These are phyloP conservation scores for Limonius californicus DNA, from an alignment of 1,140 invertebrate species.

Conservation along the genomic window DNA sequence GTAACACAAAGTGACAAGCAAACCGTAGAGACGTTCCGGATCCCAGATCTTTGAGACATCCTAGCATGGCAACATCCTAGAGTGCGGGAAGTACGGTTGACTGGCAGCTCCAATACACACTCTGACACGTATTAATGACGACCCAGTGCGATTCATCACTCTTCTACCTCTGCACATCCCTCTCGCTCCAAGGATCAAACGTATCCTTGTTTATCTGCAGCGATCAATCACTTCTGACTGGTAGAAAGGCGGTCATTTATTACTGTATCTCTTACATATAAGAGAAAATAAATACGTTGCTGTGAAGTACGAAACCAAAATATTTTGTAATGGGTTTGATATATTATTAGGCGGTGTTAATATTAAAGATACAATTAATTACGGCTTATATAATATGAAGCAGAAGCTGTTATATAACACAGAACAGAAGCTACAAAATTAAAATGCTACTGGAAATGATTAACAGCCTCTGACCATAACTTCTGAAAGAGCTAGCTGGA, in stretches of 20 bases:
- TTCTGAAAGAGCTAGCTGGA: no score
- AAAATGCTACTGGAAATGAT: no score
- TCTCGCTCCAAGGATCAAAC: conserved; percentile 40
- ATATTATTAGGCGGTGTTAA: not conserved
- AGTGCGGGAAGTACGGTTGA: conserved; percentile 31
- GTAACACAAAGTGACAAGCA: conserved; percentile 27
- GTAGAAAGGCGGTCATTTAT: conserved; percentile 45
- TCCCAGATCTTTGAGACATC: conserved; percentile 17
- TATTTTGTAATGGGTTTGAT: not conserved
- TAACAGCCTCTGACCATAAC: no score
- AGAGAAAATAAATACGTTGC: not conserved
- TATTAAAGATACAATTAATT: not conserved
- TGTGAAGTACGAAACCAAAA: not conserved
- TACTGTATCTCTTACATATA: conserved; percentile 22
- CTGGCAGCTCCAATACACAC: conserved; percentile 43
- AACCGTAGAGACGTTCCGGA: conserved; percentile 28
- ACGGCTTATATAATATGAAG: not conserved
- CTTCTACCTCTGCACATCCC: conserved; percentile 36
- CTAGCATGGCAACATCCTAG: conserved; percentile 19
- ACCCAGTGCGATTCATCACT: conserved; percentile 44
- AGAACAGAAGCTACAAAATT: not conserved
- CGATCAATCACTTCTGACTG: conserved; percentile 47
- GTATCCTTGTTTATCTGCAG: conserved; percentile 42
- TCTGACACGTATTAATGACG: conserved; percentile 46
- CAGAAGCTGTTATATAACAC: not conserved